phyloP scores from a whole-genome alignment of 2,113 vertebrate species.

The Eulacestoma nigropectus region DNA sequence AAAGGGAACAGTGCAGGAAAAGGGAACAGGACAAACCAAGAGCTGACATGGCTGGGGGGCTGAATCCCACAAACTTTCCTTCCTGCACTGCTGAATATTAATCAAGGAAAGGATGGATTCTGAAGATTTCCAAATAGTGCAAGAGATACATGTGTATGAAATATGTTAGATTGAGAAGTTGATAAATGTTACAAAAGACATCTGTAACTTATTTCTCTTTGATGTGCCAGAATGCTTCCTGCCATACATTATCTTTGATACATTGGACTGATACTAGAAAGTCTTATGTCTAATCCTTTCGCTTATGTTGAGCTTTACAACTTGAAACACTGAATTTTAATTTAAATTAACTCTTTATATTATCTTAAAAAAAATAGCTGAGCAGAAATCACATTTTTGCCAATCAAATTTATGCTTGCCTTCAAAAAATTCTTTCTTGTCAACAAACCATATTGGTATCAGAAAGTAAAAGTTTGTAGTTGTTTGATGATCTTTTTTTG shows the following conservation, averaged over 20 bases:
- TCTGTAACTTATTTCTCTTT: slow-evolving; percentile 20
- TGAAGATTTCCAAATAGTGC: background rate
- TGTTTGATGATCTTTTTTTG: background rate
- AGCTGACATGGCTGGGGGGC: background rate
- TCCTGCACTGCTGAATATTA: background rate
- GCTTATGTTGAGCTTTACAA: slow-evolving; percentile 42
- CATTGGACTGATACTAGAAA: slow-evolving; percentile 13
- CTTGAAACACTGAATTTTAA: slow-evolving; percentile 3
- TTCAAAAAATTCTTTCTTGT: background rate
- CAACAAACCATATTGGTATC: background rate
- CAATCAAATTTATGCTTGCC: background rate
- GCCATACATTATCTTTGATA: slow-evolving; percentile 8
- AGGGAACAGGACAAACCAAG: background rate
- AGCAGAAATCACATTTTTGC: slow-evolving; percentile 6
- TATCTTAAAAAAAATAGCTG: background rate
- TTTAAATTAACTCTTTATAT: slow-evolving; percentile 15
- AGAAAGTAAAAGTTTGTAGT: background rate
- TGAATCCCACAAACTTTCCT: background rate
- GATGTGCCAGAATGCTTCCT: slow-evolving; percentile 9
- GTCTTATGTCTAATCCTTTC: slow-evolving; percentile 40
- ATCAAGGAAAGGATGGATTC: background rate
- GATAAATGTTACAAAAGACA: background rate
- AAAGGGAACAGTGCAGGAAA: background rate
- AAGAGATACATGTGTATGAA: background rate
- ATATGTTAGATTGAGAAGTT: slow-evolving; percentile 8